A percentile compares a stretch with the other conserved stretches of the same genome.
These are phyloP conservation scores for Idris sp. DNA, from an alignment of 1,140 invertebrate genomes.

Conservation along the genomic window DNA sequence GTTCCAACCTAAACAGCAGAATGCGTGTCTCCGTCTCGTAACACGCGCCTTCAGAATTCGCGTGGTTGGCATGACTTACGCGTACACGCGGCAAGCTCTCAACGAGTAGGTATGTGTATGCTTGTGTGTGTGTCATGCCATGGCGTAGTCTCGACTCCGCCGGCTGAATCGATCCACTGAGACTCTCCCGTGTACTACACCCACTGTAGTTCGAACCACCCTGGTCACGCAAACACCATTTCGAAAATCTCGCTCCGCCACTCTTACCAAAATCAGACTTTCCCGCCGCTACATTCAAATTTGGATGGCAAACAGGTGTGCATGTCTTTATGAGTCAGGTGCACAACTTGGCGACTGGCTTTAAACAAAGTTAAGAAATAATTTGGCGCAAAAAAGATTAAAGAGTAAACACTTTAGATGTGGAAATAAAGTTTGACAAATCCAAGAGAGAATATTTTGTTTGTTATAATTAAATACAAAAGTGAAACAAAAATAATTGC, in stretches of 20 bases:
- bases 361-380: no score
- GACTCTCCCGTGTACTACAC: slow-evolving; percentile 61
- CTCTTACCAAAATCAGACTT: slow-evolving; percentile 17
- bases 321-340: no score
- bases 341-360: no score
- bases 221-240: slow-evolving; percentile 72
- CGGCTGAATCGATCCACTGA: slow-evolving; percentile 75
- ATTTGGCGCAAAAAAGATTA: no score
- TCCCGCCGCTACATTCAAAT: no score
- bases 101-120: slow-evolving; percentile 14
- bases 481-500: no score
- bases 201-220: slow-evolving; percentile 60
- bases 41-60: slow-evolving; percentile 54
- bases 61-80: slow-evolving; percentile 56
- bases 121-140: slow-evolving; percentile 47
- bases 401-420: no score
- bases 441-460: no score
- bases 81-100: slow-evolving; percentile 48
- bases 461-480: no score
- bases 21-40: slow-evolving; percentile 53
- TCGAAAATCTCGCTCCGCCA: slow-evolving; percentile 70
- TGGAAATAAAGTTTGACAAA: no score
- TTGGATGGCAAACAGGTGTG: no score
- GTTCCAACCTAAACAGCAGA: slow-evolving; percentile 30
- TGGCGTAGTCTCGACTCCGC: slow-evolving; percentile 74